Evolutionary conservation across 1,140 invertebrate species (phyloP).

Genomic region (Drosophila bocqueti): DNA sequence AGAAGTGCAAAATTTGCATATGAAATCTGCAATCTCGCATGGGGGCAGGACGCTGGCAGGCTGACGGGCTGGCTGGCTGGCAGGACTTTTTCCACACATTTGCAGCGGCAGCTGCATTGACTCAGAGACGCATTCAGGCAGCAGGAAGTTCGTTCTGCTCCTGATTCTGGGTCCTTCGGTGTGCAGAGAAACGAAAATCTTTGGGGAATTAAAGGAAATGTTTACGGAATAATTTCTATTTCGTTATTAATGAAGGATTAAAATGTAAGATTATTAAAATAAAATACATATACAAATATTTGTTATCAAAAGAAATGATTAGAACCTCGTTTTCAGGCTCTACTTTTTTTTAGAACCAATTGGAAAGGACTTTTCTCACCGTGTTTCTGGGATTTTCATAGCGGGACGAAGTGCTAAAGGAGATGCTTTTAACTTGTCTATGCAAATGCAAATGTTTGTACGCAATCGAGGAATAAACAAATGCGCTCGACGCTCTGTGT

Average conservation of each 20-base stretch:
- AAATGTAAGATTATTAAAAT: no score
- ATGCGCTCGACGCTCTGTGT: conserved; percentile 52
- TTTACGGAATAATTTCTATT: no score
- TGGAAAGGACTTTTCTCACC: neutral
- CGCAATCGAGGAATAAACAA: conserved; percentile 80
- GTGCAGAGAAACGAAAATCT: conserved; percentile 13
- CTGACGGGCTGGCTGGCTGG: conserved; percentile 16
- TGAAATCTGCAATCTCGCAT: conserved; percentile 75
- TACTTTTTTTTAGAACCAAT: neutral
- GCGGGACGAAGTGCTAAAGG: conserved; percentile 7
- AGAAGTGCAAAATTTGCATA: conserved; percentile 81
- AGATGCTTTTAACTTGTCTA: conserved; percentile 77
- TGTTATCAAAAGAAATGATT: no score
- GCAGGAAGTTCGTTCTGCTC: conserved; percentile 46
- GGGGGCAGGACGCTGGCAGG: conserved; percentile 18
- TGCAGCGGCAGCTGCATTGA: conserved; percentile 58
- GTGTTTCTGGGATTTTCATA: conserved; percentile 1
- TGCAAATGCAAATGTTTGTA: conserved; percentile 81
- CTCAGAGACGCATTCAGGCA: conserved; percentile 52
- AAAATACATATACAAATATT: no score
- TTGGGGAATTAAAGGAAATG: neutral
- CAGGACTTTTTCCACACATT: conserved; percentile 59
- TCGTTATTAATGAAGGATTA: no score
- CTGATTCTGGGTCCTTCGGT: conserved; percentile 38
- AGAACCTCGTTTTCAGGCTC: neutral